Evolutionary conservation across 2,113 vertebrate species (phyloP), one percentile per base, ranked within the genome.

Genomic region (Platanista minor): DNA sequence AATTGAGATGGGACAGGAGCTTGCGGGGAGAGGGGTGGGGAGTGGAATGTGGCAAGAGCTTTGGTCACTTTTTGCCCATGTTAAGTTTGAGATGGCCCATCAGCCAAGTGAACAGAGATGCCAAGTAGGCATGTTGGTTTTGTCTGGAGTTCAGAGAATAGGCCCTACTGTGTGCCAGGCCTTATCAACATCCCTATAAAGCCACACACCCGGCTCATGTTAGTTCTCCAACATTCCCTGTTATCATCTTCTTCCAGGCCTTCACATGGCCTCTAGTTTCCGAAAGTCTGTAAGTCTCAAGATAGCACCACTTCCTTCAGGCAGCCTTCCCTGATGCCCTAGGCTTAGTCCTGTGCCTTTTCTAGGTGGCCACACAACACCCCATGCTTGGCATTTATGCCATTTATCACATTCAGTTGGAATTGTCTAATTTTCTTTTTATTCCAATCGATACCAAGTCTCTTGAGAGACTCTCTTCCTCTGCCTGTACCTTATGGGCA

Each of bases 151-250:
- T 87, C 36, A 12, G 17, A 78, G n/a, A 82, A 15, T 13, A 87
- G 62, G 17, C 17, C 33, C 12, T 25, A 0, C 29, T 49, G 2
- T 27, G 23, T 10, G 0, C 6, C 2, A 9, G 12, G 1, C 15
- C 64, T 54, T 11, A 25, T 5, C 10, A 8, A 39, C 52, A 33
- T 3, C 8, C n/a, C 18, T 7, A 3, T 17, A 10, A 10, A 0
- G 0, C 1, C 25, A 21, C 18, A 52, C 10, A 18, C 7, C 18
- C 41, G 41, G 13, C 23, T 41, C 5, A 12, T 41, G 25, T 29
- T 25, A 29, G 25, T n/a, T 61, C 33, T 17, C 9, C 3, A 15
- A 0, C 6, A 8, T 74, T 72, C 43, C 17, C 1, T 1, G 21
- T 8, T 12, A 6, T 6, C 39, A 4, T 18, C 61, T 89, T 23